A percentile compares a stretch with the other conserved stretches of the same genome.
Conservation (phyloP, 1,140 invertebrate species). For the Glossosoma conforme region DNA sequence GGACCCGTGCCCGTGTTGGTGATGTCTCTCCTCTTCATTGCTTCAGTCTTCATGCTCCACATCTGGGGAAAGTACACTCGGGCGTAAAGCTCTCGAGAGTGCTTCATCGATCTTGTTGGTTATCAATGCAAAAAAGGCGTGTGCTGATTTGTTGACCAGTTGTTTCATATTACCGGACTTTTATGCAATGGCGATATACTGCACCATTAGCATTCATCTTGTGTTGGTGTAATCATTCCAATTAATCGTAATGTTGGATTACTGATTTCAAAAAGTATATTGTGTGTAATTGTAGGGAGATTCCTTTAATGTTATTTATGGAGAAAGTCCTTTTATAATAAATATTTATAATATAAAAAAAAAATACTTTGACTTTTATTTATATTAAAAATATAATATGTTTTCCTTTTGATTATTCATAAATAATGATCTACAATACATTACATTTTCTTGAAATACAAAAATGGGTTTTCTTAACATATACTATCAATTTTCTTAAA, state of each 20-base stretch:
- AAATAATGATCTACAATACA: too few species aligned
- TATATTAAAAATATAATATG: too few species aligned
- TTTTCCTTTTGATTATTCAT: too few species aligned
- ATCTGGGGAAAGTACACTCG: slow-evolving; percentile 99
- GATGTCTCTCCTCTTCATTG: slow-evolving; percentile 98
- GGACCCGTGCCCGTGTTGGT: slow-evolving; percentile 98
- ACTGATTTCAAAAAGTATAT: slow-evolving; percentile 2
- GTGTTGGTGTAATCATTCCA: slow-evolving; percentile 22
- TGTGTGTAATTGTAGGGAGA: not conserved
- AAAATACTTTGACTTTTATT: not conserved
- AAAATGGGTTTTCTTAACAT: too few species aligned
- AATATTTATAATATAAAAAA: slow-evolving; percentile 17
- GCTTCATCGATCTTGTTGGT: too few species aligned
- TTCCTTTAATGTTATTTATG: not conserved
- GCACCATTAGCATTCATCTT: slow-evolving; percentile 18
- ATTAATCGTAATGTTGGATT: too few species aligned
- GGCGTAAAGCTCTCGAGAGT: too few species aligned
- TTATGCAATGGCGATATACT: slow-evolving; percentile 16
- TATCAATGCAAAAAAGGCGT: not conserved
- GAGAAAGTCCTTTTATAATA: slow-evolving; percentile 11
- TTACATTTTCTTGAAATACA: too few species aligned
- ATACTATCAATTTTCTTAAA: too few species aligned
- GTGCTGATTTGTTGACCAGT: not conserved
- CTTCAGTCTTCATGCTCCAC: slow-evolving; percentile 99
- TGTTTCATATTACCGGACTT: not conserved